A percentile compares a stretch with the other conserved stretches of the same genome.
Evolutionary conservation across 2,113 vertebrate genomes (phyloP).

Genomic region (Hemicordylus capensis): DNA sequence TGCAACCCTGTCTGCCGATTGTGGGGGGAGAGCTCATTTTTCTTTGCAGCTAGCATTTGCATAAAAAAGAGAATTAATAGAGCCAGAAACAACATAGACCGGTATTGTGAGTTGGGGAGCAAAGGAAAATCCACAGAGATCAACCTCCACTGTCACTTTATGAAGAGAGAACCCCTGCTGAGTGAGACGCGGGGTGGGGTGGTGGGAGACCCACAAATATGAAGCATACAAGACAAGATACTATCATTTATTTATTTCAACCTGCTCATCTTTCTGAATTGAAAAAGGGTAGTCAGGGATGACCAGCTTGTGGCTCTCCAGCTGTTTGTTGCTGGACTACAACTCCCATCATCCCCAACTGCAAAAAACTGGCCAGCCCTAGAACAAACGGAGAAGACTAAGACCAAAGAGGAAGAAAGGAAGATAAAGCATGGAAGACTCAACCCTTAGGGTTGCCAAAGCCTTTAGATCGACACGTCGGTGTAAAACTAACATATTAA

Average conservation of each 20-base stretch:
- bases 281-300: too few species aligned
- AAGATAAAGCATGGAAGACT: too few species aligned
- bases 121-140: neutral
- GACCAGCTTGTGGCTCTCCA: too few species aligned
- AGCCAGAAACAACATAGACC: neutral
- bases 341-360: neutral
- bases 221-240: too few species aligned
- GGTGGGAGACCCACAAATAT: too few species aligned
- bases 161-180: neutral
- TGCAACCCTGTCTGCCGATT: neutral
- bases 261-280: too few species aligned
- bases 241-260: too few species aligned
- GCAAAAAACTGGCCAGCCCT: too few species aligned
- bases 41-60: neutral
- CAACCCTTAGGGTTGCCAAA: too few species aligned
- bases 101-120: neutral
- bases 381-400: neutral
- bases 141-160: neutral
- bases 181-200: fast-evolving
- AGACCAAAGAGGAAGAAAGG: neutral
- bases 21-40: too few species aligned
- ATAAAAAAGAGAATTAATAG: fast-evolving
- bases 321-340: too few species aligned
- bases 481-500: neutral
- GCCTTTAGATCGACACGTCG: neutral